Evolutionary conservation across 2,888 invertebrate genomes (phyloP).

Genomic region (Clanis bilineata): DNA sequence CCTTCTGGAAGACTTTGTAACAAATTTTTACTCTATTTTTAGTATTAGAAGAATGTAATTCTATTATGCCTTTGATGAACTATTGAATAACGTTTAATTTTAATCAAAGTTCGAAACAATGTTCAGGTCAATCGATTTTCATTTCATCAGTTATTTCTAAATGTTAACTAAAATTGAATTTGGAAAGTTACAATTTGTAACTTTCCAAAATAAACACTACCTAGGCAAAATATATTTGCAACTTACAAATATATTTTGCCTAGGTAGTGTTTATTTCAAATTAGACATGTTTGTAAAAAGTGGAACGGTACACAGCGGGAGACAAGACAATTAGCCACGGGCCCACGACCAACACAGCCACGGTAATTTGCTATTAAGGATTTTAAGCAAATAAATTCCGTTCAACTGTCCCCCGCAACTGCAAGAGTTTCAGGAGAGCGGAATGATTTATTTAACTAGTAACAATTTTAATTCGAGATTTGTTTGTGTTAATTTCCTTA

Average conservation of each 20-base stretch:
- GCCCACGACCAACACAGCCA: background rate
- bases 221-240: too few relatives aligned
- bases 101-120: background rate
- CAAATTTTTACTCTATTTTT: too few relatives aligned
- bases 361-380: background rate
- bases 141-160: background rate
- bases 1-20: too few relatives aligned
- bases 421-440: background rate
- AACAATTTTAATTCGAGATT: background rate
- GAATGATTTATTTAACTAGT: background rate
- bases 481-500: background rate
- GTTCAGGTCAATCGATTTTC: background rate
- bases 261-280: background rate
- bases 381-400: conserved; percentile 3
- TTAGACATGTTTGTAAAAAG: background rate
- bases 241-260: background rate
- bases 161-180: too few relatives aligned
- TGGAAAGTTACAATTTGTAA: background rate
- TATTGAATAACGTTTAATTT: too few relatives aligned
- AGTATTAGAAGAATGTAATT: too few relatives aligned
- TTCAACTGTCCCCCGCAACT: background rate
- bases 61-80: too few relatives aligned
- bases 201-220: too few relatives aligned
- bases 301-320: background rate
- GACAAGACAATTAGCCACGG: conserved; percentile 4